phyloP scores from a whole-genome alignment of 2,113 vertebrate species.

The Fregetta grallaria region DNA sequence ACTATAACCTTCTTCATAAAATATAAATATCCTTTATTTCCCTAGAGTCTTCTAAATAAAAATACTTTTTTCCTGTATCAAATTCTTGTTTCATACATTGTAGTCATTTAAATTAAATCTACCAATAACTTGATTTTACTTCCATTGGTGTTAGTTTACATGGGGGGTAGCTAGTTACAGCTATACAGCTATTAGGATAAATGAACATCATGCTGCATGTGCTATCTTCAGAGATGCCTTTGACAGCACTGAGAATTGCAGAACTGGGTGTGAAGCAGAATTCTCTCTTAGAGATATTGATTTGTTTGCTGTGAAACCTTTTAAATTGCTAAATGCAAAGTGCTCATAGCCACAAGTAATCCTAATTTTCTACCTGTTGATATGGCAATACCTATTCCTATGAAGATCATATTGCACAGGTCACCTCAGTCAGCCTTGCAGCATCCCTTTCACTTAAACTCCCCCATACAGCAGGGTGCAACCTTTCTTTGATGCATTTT shows the following conservation, averaged over 20 bases:
- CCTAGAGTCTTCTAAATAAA: background rate
- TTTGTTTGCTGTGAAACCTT: constrained; percentile 5
- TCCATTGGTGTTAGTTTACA: background rate
- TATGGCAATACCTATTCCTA: background rate
- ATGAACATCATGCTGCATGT: background rate
- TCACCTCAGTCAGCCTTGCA: background rate
- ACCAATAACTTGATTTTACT: background rate
- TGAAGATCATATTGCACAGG: background rate
- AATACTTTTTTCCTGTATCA: background rate
- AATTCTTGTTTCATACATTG: background rate
- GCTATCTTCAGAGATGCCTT: background rate
- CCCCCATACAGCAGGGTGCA: background rate
- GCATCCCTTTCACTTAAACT: background rate
- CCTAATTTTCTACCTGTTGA: background rate
- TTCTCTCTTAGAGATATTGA: background rate
- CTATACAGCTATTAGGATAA: background rate
- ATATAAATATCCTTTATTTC: background rate
- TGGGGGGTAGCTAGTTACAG: background rate
- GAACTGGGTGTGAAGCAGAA: background rate
- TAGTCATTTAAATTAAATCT: background rate
- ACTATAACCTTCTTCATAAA: background rate
- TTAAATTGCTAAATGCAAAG: background rate
- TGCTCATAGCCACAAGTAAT: background rate
- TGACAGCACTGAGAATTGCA: background rate
- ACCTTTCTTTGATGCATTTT: background rate